These are phyloP conservation scores for Zosterops hypoxanthus DNA, from an alignment of 2,113 vertebrate genomes.

Conservation along the genomic window DNA sequence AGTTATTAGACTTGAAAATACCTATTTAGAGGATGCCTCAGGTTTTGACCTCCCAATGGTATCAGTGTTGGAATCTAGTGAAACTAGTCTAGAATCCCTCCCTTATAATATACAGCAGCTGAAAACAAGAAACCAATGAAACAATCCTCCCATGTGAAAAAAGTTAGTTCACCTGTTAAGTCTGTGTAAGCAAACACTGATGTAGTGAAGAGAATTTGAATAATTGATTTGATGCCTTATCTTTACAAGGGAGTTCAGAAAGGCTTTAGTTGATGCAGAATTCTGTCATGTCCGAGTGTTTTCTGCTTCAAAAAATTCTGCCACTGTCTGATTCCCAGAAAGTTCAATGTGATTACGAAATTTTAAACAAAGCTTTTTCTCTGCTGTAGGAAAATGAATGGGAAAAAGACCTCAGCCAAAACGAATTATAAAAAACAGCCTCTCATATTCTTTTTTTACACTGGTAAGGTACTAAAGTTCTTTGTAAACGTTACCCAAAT, in stretches of 20 bases:
- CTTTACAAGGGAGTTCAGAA: neutral
- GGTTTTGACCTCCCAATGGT: neutral
- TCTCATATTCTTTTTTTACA: neutral
- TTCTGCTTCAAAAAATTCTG: neutral
- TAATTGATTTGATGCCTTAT: neutral
- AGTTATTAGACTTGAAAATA: constrained; percentile 18
- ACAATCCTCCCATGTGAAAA: neutral
- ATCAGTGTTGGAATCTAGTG: neutral
- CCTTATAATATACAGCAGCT: neutral
- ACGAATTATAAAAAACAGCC: accelerated
- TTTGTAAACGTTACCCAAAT: neutral
- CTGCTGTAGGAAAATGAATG: neutral
- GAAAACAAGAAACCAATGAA: neutral
- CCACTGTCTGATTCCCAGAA: neutral
- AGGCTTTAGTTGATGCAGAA: neutral
- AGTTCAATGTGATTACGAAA: neutral
- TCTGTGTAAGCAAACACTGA: neutral
- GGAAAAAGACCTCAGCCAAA: neutral
- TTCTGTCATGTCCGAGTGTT: neutral
- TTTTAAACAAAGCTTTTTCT: neutral
- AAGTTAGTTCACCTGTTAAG: neutral
- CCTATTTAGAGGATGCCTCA: neutral
- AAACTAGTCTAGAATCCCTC: neutral
- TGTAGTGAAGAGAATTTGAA: neutral
- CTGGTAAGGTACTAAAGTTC: neutral